These are phyloP conservation scores for Donacobius atricapilla DNA, from an alignment of 2,113 vertebrate genomes.

Conservation along the genomic window DNA sequence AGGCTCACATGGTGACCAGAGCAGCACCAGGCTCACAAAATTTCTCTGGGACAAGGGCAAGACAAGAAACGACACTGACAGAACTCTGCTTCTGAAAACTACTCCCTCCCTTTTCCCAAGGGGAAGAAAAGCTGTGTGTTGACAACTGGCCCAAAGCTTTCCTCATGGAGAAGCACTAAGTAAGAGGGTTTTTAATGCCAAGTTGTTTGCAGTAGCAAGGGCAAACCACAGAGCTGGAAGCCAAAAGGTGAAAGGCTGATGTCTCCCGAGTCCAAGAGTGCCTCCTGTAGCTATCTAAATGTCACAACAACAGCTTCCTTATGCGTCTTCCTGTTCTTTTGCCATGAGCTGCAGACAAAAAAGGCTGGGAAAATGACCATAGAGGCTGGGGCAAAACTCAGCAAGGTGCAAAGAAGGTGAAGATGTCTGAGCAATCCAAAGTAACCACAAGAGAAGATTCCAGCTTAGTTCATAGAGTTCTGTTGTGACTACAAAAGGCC, in stretches of 20 bases:
- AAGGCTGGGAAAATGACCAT: neutral
- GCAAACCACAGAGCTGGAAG: neutral
- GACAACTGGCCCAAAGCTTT: neutral
- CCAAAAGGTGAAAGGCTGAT: neutral
- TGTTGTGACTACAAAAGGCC: neutral
- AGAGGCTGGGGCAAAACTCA: neutral
- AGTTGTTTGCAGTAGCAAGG: neutral
- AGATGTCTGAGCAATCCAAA: neutral
- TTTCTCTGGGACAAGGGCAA: neutral
- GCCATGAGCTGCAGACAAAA: neutral
- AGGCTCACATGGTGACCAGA: accelerated
- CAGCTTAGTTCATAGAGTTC: neutral
- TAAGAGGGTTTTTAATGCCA: neutral
- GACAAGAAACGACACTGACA: neutral
- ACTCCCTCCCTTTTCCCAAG: neutral
- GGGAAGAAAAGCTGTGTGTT: neutral
- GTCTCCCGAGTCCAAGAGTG: neutral
- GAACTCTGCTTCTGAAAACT: neutral
- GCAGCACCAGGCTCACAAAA: neutral
- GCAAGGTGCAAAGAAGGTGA: neutral
- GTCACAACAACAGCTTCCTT: neutral
- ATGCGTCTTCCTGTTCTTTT: neutral
- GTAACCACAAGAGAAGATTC: neutral
- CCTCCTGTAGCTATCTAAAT: neutral
- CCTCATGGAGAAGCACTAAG: neutral